Percentiles rank a stretch among this genome's conserved stretches.
Evolutionary conservation across 2,113 vertebrate genomes (phyloP).

Genomic region (Laticauda colubrina): DNA sequence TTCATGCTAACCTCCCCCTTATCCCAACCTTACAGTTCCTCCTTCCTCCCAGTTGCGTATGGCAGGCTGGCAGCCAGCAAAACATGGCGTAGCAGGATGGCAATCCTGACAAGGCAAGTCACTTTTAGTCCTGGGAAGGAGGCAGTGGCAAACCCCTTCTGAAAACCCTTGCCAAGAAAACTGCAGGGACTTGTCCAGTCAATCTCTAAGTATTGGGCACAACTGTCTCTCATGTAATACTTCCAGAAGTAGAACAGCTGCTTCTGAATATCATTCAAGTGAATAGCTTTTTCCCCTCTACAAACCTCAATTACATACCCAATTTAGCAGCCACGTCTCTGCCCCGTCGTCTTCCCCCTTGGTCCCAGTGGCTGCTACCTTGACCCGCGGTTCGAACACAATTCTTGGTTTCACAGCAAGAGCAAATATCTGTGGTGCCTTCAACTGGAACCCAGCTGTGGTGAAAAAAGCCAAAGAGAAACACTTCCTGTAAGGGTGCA

Average conservation of each 20-base stretch:
- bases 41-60: no score
- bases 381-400: constrained; percentile 29
- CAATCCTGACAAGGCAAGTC: background rate
- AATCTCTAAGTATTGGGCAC: background rate
- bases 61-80: no score
- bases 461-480: background rate
- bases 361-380: background rate
- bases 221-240: background rate
- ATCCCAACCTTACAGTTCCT: no score
- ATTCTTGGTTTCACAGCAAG: constrained; percentile 54
- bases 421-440: constrained; percentile 60
- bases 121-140: background rate
- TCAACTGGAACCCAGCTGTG: constrained; percentile 69
- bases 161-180: background rate
- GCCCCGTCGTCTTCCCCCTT: background rate
- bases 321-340: constrained; percentile 16
- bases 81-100: no score
- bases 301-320: constrained; percentile 24
- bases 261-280: background rate
- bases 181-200: background rate
- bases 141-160: background rate
- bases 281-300: no score
- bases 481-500: background rate
- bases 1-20: no score
- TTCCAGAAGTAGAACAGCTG: background rate